phyloP scores from a whole-genome alignment of 2,113 vertebrate genomes.

The Engystomops pustulosus region DNA sequence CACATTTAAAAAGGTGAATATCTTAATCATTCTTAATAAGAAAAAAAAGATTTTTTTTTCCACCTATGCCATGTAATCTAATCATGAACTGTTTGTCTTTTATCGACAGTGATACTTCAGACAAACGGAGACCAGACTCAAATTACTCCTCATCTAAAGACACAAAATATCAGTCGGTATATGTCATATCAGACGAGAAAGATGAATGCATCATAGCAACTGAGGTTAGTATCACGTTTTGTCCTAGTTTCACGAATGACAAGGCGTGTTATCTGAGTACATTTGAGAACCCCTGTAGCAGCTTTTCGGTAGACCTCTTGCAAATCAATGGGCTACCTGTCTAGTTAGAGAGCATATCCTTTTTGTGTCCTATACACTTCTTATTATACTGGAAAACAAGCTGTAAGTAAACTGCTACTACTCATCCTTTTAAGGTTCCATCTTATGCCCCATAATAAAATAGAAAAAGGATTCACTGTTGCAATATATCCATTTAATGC shows the following conservation, averaged over 20 bases:
- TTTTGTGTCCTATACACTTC: no score
- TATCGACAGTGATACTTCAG: constrained; percentile 79
- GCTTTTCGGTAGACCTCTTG: neutral
- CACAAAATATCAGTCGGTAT: constrained; percentile 98
- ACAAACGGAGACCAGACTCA: constrained; percentile 83
- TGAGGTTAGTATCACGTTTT: constrained; percentile 83
- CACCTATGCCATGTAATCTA: neutral
- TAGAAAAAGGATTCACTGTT: no score
- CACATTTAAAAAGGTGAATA: constrained; percentile 84
- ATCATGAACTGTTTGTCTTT: constrained; percentile 64
- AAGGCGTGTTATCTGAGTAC: neutral
- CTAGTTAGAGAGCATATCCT: neutral
- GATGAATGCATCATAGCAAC: constrained; percentile 98
- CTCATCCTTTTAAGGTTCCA: no score
- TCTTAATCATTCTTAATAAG: neutral
- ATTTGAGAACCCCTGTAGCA: neutral
- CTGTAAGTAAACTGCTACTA: no score
- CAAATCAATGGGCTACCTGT: neutral
- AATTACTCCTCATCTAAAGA: constrained; percentile 81
- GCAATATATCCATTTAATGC: no score
- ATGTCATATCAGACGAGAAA: constrained; percentile 95
- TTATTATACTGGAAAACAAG: no score
- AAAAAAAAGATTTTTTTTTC: neutral
- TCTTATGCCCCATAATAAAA: no score
- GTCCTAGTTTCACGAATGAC: neutral